Conservation (phyloP, 2,113 vertebrate genomes). For the Anhinga rufa region DNA sequence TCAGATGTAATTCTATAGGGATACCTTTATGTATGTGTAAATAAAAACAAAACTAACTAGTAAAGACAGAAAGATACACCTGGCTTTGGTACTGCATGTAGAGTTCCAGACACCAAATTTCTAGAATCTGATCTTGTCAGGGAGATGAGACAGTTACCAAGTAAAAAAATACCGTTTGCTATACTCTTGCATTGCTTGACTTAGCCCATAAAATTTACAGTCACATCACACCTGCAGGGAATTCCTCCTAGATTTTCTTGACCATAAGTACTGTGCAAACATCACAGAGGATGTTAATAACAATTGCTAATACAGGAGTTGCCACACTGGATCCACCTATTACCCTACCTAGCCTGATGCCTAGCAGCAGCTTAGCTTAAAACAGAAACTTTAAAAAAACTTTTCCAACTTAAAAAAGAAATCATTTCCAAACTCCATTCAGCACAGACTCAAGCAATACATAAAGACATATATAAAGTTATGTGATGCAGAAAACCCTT, state of each 20-base stretch:
- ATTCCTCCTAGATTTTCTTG: conserved; percentile 8
- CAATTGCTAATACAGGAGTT: neutral
- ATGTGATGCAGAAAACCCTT: neutral
- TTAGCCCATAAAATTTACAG: neutral
- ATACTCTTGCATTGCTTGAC: neutral
- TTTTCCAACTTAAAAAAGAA: neutral
- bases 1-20: neutral
- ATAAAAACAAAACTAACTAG: neutral
- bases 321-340: neutral
- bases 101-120: neutral
- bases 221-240: neutral
- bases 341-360: neutral
- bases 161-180: neutral
- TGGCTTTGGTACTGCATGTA: neutral
- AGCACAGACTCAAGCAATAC: neutral
- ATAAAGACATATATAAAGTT: neutral
- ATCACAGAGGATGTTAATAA: neutral
- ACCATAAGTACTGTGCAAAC: neutral
- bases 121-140: neutral
- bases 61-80: neutral
- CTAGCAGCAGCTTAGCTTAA: neutral
- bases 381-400: neutral
- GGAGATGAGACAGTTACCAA: neutral
- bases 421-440: neutral
- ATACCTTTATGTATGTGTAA: neutral